phyloP scores from a whole-genome alignment of 1,140 invertebrate genomes.

The Drosophila punjabiensis region DNA sequence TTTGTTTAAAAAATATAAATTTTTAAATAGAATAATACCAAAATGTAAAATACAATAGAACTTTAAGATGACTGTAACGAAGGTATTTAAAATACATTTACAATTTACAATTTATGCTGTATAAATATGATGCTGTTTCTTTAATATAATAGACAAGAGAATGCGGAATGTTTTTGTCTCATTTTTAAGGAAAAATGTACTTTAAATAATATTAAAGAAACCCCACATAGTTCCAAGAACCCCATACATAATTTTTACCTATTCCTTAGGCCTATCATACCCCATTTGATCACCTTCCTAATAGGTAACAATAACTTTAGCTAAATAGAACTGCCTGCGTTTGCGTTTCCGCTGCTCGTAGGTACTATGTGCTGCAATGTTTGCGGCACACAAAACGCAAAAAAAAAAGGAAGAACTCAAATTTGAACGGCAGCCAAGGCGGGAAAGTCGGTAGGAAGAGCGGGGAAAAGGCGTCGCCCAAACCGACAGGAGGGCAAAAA shows the following conservation, averaged over 20 bases:
- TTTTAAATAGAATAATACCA: not conserved
- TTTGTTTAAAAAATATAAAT: not conserved
- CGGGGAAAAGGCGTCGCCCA: not conserved
- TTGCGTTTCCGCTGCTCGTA: slow-evolving; percentile 68
- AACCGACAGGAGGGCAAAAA: slow-evolving; percentile 16
- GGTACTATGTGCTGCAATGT: slow-evolving; percentile 48
- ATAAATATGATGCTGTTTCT: too few species aligned
- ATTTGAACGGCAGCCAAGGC: slow-evolving; percentile 74
- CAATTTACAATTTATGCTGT: too few species aligned
- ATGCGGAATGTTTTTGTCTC: too few species aligned
- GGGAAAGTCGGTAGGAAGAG: slow-evolving; percentile 15
- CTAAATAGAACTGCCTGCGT: slow-evolving; percentile 73
- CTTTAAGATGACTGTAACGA: too few species aligned
- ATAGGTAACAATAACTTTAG: slow-evolving; percentile 54
- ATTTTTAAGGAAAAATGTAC: not conserved
- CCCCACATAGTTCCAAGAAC: not conserved
- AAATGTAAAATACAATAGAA: not conserved
- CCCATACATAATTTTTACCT: fast-evolving
- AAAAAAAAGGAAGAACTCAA: slow-evolving; percentile 25
- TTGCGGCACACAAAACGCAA: slow-evolving; percentile 44
- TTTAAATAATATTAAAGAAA: not conserved
- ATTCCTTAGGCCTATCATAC: not conserved
- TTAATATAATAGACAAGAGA: too few species aligned
- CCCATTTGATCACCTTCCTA: not conserved
- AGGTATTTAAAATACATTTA: too few species aligned